Evolutionary conservation across 2,888 invertebrate genomes (phyloP), one percentile per base, ranked within the genome.

Genomic region (Pharmacophagus antenor): DNA sequence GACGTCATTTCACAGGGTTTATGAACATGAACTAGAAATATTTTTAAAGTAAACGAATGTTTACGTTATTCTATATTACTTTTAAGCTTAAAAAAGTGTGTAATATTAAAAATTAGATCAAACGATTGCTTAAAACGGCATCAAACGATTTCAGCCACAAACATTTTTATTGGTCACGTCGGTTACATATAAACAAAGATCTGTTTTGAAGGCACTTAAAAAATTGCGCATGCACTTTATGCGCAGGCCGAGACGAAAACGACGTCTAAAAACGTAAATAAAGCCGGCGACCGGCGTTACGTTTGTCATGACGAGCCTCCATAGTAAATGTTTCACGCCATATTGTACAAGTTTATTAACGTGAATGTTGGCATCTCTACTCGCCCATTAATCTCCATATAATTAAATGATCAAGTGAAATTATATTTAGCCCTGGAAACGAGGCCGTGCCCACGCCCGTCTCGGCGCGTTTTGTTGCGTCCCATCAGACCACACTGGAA

Each of bases 351-450:
- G 77, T 83, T 82, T 86, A 84, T 81, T 85, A 84, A 81, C 82
- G 80, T 76, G 69, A 79, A 84, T 76, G 83, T 83, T 85, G 84
- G 83, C 87, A 82, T 85, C 81, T 74, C 76, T 77, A 73, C 76
- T 77, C 74, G 77, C 76, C 82, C 81, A 88, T 89, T 88, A 85
- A 89, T 89, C 88, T 88, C 84, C 82, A 88, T 87, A 88, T 88
- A 89, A 88, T 88, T 86, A 89, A 87, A 89, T 87, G 88, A 88
- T 88, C 88, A 88, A 89, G 86, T 84, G 82, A 89, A 85, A 83
- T 83, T 89, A 88, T 88, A 88, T 89, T 87, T 89, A 88, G 88
- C 85, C 67, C 76, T 80, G 82, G 81, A 87, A 89, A 88, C 76
- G 84, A 79, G 88, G 85, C 79, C 87, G 84, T 73, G 76, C 77